phyloP scores from a whole-genome alignment of 2,113 vertebrate species.

The Thunnus thynnus region DNA sequence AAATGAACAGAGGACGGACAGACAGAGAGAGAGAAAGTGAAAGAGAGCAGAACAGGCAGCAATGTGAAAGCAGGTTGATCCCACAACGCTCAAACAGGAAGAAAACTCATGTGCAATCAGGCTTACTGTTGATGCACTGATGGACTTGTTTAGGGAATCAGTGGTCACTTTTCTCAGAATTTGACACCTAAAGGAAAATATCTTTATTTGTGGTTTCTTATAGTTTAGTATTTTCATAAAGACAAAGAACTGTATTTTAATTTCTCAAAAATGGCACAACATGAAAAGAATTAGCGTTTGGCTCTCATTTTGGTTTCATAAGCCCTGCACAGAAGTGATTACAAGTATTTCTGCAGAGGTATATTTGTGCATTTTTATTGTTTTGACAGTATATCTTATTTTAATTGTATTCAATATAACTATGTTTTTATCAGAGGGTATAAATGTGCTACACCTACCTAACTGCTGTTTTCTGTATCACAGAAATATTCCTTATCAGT shows the following conservation, averaged over 20 bases:
- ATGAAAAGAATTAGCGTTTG: not conserved
- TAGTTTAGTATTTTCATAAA: too few relatives aligned
- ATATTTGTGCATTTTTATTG: too few relatives aligned
- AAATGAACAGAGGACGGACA: conserved; percentile 18
- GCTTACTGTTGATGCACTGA: not conserved
- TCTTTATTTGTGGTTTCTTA: not conserved
- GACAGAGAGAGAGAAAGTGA: not conserved
- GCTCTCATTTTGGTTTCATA: not conserved
- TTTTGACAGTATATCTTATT: too few relatives aligned
- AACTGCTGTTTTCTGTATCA: too few relatives aligned
- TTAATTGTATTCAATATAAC: too few relatives aligned
- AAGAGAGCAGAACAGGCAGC: not conserved
- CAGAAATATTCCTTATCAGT: too few relatives aligned
- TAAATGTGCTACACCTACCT: too few relatives aligned
- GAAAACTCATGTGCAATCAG: not conserved
- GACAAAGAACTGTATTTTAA: too few relatives aligned
- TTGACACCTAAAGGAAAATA: not conserved
- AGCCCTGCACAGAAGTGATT: not conserved
- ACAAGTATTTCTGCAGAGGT: too few relatives aligned
- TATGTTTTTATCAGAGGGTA: too few relatives aligned
- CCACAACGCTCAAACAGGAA: not conserved
- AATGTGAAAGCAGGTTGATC: not conserved
- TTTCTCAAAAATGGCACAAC: not conserved
- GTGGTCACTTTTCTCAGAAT: not conserved
- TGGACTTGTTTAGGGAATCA: not conserved